phyloP scores from a whole-genome alignment of 2,113 vertebrate species.

The Paedocypris sp. region DNA sequence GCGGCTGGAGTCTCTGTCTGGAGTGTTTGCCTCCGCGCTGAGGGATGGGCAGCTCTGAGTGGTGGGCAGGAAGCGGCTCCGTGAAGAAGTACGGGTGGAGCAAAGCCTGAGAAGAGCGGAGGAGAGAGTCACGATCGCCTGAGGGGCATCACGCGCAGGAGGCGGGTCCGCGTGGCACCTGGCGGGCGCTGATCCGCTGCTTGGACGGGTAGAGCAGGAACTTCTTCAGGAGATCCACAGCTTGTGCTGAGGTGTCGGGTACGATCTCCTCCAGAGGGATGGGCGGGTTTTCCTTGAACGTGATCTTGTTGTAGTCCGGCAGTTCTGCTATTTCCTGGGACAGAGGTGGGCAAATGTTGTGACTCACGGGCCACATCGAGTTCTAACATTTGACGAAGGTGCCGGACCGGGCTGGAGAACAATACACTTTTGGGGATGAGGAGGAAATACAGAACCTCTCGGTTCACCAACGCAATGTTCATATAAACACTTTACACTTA shows the following conservation, averaged over 20 bases:
- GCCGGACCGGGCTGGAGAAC: no score
- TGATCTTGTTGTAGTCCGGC: constrained; percentile 86
- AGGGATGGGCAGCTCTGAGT: constrained; percentile 76
- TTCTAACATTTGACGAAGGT: no score
- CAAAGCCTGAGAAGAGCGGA: constrained; percentile 67
- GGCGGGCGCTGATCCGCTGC: constrained; percentile 59
- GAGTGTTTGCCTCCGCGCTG: constrained; percentile 59
- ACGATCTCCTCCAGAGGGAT: constrained; percentile 75
- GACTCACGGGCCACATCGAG: no score
- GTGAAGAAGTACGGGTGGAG: constrained; percentile 80
- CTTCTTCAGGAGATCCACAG: constrained; percentile 66
- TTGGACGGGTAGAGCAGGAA: constrained; percentile 76
- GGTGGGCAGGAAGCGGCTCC: constrained; percentile 74
- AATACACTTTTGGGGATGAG: no score
- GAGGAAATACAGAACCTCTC: no score
- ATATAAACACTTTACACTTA: no score
- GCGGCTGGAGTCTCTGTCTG: constrained; percentile 57
- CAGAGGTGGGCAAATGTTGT: no score
- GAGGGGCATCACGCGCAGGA: background rate
- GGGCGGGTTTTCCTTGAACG: constrained; percentile 76
- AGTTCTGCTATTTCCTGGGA: constrained; percentile 75
- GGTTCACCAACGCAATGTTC: no score
- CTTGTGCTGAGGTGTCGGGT: constrained; percentile 70
- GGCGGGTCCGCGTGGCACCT: constrained; percentile 52
- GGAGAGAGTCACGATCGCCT: background rate